These are phyloP conservation scores for Gallinago jamesoni DNA, from an alignment of 2,113 vertebrate species.

Conservation along the genomic window DNA sequence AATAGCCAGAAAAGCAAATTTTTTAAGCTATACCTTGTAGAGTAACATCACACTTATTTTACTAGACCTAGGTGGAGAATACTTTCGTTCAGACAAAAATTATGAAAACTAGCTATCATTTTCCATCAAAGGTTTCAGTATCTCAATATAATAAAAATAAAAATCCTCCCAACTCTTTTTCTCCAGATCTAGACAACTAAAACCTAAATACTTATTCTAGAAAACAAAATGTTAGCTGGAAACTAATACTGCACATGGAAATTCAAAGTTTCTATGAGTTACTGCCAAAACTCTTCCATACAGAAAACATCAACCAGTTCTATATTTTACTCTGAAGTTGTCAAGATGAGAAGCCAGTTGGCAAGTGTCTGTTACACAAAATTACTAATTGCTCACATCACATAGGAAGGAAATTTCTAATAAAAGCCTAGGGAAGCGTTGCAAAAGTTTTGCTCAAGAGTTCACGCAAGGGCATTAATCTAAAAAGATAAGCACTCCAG, in stretches of 20 bases:
- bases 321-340: conserved; percentile 30
- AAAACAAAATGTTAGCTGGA: conserved; percentile 14
- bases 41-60: neutral
- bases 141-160: neutral
- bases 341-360: conserved; percentile 60
- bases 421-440: conserved; percentile 29
- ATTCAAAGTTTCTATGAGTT: conserved; percentile 1
- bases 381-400: conserved; percentile 68
- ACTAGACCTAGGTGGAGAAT: neutral
- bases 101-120: neutral
- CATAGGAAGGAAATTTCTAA: conserved; percentile 36
- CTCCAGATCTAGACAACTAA: neutral
- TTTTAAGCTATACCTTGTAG: neutral
- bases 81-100: neutral
- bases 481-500: neutral
- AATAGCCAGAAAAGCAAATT: neutral
- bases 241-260: neutral
- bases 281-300: conserved; percentile 27
- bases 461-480: conserved; percentile 26
- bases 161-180: neutral
- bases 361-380: conserved; percentile 30
- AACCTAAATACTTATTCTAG: conserved; percentile 4
- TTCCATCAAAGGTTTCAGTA: neutral
- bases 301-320: conserved; percentile 30
- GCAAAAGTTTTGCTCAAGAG: conserved; percentile 5